Evolutionary conservation across 2,888 invertebrate species (phyloP), one percentile per base, ranked within the genome.

Genomic region (Gymnoscelis rufifasciata): DNA sequence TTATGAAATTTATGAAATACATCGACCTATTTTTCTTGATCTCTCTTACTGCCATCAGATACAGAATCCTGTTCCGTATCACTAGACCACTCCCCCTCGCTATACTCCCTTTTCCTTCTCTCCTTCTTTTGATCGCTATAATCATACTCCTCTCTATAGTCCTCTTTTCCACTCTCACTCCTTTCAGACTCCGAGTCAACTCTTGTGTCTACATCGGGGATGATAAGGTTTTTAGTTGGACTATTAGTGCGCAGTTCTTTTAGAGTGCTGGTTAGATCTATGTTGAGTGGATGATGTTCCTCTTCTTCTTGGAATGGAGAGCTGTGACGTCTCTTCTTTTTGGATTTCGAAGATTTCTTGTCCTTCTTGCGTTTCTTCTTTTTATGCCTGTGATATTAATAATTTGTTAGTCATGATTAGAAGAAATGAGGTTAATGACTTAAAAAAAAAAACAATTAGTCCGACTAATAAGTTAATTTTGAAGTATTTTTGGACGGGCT

Each of bases 71-170:
- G 74, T 28, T 76, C 78, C 35, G 76, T 83, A 41, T 87, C 84
- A 50, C 82, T 84, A 1, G 86, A 86, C 87, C 87, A 87, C 70
- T 88, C 88, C 7, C 88, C 88, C 48, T 88, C 88, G 35, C 87
- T 87, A 47, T 87, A 86, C 52, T 82, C 40, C 62, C 74, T 47
- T 37, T 31, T 30, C 35, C n/a, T 11, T 12, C 27, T 37, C 35
- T 52, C 52, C n/a, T 47, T 38, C 36, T 30, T 38, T 11, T 35
- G 14, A 30, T 38, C 36, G 52, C 51, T 43, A 54, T 37, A 35
- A 41, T 53, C 31, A 13, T 33, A 10, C 6, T 33, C 31, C 14
- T 33, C 31, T 31, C n/a, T 31, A 6, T n/a, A 31, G 14, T 14
- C 31, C 13, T 31, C 24, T 50, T 47, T 12, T 1, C 6, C 39